Evolutionary conservation across 2,797 vertebrate species (phyloP).

Genomic region (Pantherophis alleghaniensis): DNA sequence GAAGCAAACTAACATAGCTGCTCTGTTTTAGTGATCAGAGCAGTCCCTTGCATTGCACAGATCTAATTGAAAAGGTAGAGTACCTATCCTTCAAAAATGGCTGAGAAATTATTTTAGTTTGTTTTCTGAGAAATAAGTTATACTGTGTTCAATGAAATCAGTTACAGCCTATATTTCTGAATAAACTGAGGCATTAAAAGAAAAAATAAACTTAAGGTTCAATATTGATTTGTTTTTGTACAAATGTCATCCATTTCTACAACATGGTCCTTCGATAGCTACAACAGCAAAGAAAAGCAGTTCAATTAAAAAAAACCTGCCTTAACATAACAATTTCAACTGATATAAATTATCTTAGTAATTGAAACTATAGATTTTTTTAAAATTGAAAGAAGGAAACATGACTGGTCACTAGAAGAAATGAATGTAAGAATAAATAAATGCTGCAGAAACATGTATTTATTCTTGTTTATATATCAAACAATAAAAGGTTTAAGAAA

Average conservation of each 20-base stretch:
- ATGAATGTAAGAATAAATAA: slow-evolving; percentile 39
- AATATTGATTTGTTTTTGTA: slow-evolving; percentile 14
- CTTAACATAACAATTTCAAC: slow-evolving; percentile 13
- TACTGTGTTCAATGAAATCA: neutral
- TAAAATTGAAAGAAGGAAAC: slow-evolving; percentile 28
- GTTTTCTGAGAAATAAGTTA: neutral
- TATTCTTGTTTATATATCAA: slow-evolving; percentile 20
- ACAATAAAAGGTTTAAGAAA: slow-evolving; percentile 35
- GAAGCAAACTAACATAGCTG: neutral
- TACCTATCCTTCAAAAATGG: neutral
- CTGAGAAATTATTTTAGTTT: neutral
- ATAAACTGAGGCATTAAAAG: slow-evolving; percentile 32
- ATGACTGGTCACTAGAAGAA: slow-evolving; percentile 26
- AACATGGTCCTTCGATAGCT: neutral
- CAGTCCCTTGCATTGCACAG: neutral
- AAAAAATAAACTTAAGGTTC: neutral
- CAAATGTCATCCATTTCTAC: neutral
- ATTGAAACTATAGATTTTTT: slow-evolving; percentile 36
- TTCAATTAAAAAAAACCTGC: neutral
- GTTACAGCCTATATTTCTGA: slow-evolving; percentile 27
- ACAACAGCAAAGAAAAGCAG: neutral
- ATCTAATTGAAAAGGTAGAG: neutral
- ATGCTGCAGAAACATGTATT: slow-evolving; percentile 12
- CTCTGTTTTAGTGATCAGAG: neutral
- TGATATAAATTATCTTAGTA: slow-evolving; percentile 33